Percentiles rank a stretch among this genome's conserved stretches.
Conservation (phyloP, 2,113 vertebrate genomes). For the Monopterus albus region DNA sequence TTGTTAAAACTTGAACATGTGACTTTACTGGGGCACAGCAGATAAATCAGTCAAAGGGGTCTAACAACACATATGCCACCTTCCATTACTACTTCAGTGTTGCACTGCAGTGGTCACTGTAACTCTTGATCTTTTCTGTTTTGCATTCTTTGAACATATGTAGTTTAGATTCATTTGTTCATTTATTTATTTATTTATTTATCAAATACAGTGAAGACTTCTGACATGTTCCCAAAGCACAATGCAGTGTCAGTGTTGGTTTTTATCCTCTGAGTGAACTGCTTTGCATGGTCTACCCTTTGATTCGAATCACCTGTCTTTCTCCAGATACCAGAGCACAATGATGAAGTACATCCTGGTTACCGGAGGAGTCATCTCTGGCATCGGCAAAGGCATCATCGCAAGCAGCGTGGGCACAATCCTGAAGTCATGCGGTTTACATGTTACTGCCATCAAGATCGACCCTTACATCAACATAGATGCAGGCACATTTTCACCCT, state of each 20-base stretch:
- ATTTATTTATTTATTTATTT: no score
- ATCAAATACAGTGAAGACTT: no score
- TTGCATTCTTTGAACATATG: no score
- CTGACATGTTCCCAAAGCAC: background rate
- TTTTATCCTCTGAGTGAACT: background rate
- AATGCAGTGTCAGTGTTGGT: background rate
- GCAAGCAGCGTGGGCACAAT: slow-evolving; percentile 97
- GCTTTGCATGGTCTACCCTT: background rate
- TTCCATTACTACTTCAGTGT: no score
- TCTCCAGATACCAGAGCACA: slow-evolving; percentile 27
- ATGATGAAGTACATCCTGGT: slow-evolving; percentile 98
- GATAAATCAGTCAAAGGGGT: no score
- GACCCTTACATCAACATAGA: slow-evolving; percentile 99
- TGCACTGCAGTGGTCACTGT: no score
- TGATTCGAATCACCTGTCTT: background rate
- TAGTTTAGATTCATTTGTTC: no score
- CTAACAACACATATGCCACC: no score
- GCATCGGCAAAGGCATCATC: slow-evolving; percentile 98
- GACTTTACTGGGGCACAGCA: no score
- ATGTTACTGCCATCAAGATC: slow-evolving; percentile 96
- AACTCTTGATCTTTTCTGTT: no score
- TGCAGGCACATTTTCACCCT: slow-evolving; percentile 95
- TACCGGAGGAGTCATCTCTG: slow-evolving; percentile 97
- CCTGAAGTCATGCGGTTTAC: slow-evolving; percentile 94
- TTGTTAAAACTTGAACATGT: no score